Conservation (phyloP, 35 echinoderm and acorn worm genomes). For the Stichopus chloronotus region DNA sequence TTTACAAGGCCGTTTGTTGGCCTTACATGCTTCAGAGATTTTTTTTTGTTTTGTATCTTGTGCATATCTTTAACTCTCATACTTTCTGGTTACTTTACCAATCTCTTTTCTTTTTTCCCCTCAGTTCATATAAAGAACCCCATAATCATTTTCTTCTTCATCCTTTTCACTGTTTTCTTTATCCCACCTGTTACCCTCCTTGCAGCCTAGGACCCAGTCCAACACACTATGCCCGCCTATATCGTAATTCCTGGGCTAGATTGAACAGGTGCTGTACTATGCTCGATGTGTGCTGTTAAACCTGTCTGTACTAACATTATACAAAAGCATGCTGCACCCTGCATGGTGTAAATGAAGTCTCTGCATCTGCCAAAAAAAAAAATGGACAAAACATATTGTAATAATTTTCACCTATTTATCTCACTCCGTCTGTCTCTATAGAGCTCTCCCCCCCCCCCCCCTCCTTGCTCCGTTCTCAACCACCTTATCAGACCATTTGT, state of each 20-base stretch:
- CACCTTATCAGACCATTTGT: too few species aligned
- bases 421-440: not conserved
- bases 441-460: not conserved
- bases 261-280: constrained; percentile 60
- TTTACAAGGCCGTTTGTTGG: too few species aligned
- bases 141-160: not conserved
- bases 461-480: not conserved
- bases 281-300: not conserved
- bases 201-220: constrained; percentile 72
- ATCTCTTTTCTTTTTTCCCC: not conserved
- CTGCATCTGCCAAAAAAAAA: not conserved
- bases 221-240: constrained; percentile 78
- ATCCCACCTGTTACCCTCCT: constrained; percentile 15
- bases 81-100: not conserved
- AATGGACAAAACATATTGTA: too few species aligned
- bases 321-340: not conserved
- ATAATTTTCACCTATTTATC: too few species aligned
- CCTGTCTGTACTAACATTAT: constrained; percentile 1
- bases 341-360: not conserved
- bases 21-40: too few species aligned
- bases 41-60: too few species aligned
- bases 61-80: not conserved
- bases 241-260: constrained; percentile 77
- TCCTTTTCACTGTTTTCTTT: constrained; percentile 27
- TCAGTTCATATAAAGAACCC: not conserved